Base-by-base conservation (phyloP, 2,797 vertebrate species). In the Catostomus latipinnis region DNA sequence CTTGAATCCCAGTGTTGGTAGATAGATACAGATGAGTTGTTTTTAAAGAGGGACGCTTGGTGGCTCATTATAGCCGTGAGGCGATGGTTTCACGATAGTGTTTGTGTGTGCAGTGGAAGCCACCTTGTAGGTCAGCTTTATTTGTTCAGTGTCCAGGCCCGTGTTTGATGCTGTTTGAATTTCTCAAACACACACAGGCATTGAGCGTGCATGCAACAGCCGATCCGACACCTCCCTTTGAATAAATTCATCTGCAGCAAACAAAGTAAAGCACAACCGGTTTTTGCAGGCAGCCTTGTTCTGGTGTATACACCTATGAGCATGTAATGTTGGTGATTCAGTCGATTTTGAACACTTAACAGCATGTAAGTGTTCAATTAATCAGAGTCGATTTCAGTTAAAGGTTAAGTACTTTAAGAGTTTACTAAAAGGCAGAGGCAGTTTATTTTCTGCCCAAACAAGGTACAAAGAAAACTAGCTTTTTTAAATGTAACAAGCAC, bases 241-340 rank as follows among this genome's bases (percentile, higher is more conserved):
- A 81, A 84, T 60, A 70, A 73, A 84, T 66, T 34, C 13, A 78
- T 77, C 22, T 53, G 22, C 7, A 45, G 75, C 46, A 61, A 69
- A 77, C 16, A 61, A 70, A 69, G 66, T 60, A 8, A 68, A 52
- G 65, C 14, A 16, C 54, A 77, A 78, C 49, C 22, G 22, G 67
- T 69, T 78, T 75, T 78, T 14, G 54, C 46, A 22, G 8, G 0
- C 43, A 2, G 12, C 54, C 54, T 70, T 1, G 5, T 69, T 46
- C 10, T 52, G 18, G 18, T 57, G 1, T 61, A 34, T 61, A 61
- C 65, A 60, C 54, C 65, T 53, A 61, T 6, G 45, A 58, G 46
- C 61, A 46, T 2, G n/a, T 46, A 61, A 57, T 13, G 53, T 54
- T 1, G 22, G 74, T 34, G 65, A 69, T 60, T 60, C 74, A 12